Evolutionary conservation across 1,140 invertebrate genomes (phyloP).

Genomic region (Fopius arisanus): DNA sequence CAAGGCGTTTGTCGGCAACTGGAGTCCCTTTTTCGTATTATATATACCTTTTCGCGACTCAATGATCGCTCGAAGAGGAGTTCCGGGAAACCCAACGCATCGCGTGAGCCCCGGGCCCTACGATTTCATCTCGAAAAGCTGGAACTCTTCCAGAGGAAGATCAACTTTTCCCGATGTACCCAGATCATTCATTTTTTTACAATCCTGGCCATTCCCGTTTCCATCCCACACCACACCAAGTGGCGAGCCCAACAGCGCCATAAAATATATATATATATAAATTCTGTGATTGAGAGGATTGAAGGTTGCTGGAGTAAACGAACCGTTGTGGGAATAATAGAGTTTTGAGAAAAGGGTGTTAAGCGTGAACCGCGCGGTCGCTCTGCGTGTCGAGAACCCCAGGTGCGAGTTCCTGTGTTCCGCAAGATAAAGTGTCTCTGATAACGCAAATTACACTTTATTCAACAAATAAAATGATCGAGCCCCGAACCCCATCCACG

Average conservation of each 20-base stretch:
- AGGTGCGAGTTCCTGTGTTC: slow-evolving; percentile 1
- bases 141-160: neutral
- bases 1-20: slow-evolving; percentile 23
- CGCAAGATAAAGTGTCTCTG: slow-evolving; percentile 10
- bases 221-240: too few species aligned
- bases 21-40: slow-evolving; percentile 9
- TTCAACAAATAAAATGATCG: slow-evolving; percentile 14
- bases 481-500: neutral
- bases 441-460: slow-evolving; percentile 14
- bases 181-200: slow-evolving; percentile 12
- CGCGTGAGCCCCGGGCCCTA: slow-evolving; percentile 7
- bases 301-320: neutral
- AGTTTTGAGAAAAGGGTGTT: slow-evolving; percentile 15
- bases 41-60: neutral
- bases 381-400: neutral
- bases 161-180: slow-evolving; percentile 5
- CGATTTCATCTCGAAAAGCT: neutral
- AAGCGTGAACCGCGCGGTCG: neutral
- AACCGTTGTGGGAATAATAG: neutral
- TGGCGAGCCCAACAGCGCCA: neutral
- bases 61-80: slow-evolving; percentile 16
- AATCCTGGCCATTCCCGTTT: too few species aligned
- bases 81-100: slow-evolving; percentile 26
- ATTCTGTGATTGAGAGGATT: neutral
- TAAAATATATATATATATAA: neutral